Conservation (phyloP, 2,797 vertebrate genomes). For the Enteromius argenteus region DNA sequence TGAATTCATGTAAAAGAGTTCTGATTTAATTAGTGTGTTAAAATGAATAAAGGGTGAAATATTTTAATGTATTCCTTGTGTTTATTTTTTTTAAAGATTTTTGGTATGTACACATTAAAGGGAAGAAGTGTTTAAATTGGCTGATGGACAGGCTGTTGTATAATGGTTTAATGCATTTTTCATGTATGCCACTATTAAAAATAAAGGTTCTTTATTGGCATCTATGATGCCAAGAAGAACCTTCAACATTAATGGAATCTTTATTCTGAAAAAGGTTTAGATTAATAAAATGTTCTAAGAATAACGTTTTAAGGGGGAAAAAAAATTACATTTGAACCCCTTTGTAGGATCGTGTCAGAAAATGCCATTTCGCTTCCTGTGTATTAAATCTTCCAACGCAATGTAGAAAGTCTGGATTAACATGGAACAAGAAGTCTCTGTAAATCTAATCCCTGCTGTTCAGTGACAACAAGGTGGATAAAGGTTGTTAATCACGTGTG, state of each 20-base stretch:
- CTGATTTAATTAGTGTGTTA: conserved; percentile 21
- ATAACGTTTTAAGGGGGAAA: not conserved
- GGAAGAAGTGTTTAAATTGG: not conserved
- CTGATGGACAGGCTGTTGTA: not conserved
- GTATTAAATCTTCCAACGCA: not conserved
- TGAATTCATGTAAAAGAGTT: conserved; percentile 21
- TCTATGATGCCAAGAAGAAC: not conserved
- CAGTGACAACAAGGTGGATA: not conserved
- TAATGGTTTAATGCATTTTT: not conserved
- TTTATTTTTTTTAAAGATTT: not conserved
- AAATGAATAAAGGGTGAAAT: conserved; percentile 42
- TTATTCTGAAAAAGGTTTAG: not conserved
- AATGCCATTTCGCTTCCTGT: not conserved
- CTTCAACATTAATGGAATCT: not conserved
- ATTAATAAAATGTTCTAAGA: not conserved
- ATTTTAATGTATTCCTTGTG: conserved; percentile 1
- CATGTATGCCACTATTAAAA: not conserved
- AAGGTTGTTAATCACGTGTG: not conserved
- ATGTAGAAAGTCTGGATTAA: not conserved
- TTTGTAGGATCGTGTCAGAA: not conserved
- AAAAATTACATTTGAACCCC: not conserved
- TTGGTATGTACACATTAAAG: not conserved
- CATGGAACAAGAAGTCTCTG: not conserved
- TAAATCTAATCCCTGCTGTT: conserved; percentile 19
- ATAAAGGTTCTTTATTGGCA: not conserved